These are phyloP conservation scores for Caenorhabditis panamensis DNA, from an alignment of 2,888 invertebrate genomes.

Conservation along the genomic window DNA sequence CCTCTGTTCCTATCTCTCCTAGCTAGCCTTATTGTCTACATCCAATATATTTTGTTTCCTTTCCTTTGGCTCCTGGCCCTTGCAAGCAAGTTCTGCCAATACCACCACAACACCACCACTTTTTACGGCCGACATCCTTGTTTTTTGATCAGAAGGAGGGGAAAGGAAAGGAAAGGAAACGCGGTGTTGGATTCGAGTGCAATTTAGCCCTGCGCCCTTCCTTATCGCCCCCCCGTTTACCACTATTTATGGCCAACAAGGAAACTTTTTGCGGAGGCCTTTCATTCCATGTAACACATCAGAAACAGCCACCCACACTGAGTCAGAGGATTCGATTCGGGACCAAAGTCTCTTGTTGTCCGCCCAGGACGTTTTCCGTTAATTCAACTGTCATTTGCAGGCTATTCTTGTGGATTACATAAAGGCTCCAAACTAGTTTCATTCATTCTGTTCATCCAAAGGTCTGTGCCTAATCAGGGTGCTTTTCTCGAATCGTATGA, in stretches of 20 bases:
- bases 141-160: not conserved
- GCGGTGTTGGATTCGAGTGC: conserved; percentile 25
- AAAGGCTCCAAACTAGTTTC: not conserved
- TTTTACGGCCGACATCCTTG: conserved; percentile 8
- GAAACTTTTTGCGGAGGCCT: conserved; percentile 14
- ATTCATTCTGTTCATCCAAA: conserved; percentile 17
- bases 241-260: conserved; percentile 47
- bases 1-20: too few relatives aligned
- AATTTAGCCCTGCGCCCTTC: conserved; percentile 27
- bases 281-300: conserved; percentile 18
- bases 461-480: too few relatives aligned
- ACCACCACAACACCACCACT: too few relatives aligned
- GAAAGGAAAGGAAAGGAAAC: not conserved
- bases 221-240: not conserved
- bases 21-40: too few relatives aligned
- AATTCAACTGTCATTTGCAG: conserved; percentile 43
- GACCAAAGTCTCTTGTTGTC: conserved; percentile 24
- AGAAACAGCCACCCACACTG: conserved; percentile 48
- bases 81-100: too few relatives aligned
- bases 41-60: not conserved
- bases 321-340: too few relatives aligned
- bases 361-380: not conserved
- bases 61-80: not conserved
- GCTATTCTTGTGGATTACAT: too few relatives aligned
- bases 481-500: too few relatives aligned